Evolutionary conservation across 2,113 vertebrate species (phyloP).

Genomic region (Chamaea fasciata): DNA sequence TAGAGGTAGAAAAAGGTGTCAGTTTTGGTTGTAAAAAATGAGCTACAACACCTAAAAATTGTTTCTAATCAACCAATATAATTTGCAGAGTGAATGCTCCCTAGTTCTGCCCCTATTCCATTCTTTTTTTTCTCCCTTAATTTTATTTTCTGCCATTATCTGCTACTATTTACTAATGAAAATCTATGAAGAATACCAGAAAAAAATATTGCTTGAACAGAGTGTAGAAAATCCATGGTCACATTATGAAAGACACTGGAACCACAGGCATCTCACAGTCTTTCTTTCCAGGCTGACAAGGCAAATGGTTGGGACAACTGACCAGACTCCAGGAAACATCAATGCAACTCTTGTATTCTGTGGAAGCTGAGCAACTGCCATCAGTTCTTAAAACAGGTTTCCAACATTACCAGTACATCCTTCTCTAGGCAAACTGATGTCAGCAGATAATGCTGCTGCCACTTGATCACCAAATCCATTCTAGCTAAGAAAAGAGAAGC

Average conservation of each 20-base stretch:
- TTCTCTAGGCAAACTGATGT: neutral
- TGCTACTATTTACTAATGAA: neutral
- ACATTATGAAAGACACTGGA: neutral
- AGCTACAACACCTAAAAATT: neutral
- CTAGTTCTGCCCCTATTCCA: neutral
- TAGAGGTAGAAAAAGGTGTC: neutral
- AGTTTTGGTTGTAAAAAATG: neutral
- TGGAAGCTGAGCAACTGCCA: neutral
- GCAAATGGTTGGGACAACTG: neutral
- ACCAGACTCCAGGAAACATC: neutral
- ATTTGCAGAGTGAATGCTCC: neutral
- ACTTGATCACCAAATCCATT: neutral
- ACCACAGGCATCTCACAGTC: neutral
- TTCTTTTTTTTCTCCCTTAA: rapidly evolving
- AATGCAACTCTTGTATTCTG: neutral
- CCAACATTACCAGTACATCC: neutral
- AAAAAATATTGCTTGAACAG: neutral
- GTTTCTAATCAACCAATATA: neutral
- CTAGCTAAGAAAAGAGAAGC: neutral
- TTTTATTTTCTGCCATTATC: neutral
- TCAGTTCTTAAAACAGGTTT: neutral
- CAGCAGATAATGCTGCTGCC: neutral
- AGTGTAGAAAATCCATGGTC: neutral
- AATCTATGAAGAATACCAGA: neutral
- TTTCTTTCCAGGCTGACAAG: neutral